Conservation (phyloP, 1,140 invertebrate species). For the Tetramorium simillimum region DNA sequence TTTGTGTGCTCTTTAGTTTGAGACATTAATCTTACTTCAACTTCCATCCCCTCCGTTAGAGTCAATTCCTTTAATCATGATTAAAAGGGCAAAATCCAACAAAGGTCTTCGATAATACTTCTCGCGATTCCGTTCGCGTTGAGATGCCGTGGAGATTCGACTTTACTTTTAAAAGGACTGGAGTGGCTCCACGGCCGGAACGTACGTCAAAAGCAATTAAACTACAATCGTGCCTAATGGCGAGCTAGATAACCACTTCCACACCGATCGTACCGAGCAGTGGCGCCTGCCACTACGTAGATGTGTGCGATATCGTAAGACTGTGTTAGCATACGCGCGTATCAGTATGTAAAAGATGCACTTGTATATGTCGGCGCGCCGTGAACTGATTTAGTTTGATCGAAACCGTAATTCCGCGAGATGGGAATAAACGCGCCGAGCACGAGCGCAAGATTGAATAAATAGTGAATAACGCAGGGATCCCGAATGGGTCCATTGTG, state of each 20-base stretch:
- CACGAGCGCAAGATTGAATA: conserved; percentile 26
- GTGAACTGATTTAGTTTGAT: conserved; percentile 69
- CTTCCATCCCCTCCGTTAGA: neutral
- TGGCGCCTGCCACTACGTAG: conserved; percentile 37
- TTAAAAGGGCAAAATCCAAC: neutral
- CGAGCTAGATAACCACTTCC: conserved; percentile 61
- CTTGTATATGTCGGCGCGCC: conserved; percentile 34
- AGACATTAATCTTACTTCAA: neutral
- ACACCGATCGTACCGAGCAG: conserved; percentile 36
- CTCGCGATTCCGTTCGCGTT: neutral
- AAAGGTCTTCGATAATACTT: neutral
- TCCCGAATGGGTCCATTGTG: conserved; percentile 26
- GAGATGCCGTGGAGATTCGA: neutral
- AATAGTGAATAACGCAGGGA: conserved; percentile 17
- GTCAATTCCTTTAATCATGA: neutral
- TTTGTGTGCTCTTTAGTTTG: neutral
- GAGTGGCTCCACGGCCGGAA: conserved; percentile 23
- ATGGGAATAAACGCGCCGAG: conserved; percentile 23
- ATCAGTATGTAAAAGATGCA: conserved; percentile 7
- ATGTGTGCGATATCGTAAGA: conserved; percentile 5
- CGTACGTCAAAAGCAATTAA: conserved; percentile 72
- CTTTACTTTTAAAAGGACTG: conserved; percentile 35
- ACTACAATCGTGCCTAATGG: conserved; percentile 72
- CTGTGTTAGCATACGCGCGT: neutral
- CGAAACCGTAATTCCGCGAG: conserved; percentile 66